These are phyloP conservation scores for Pandemis cinnamomeana DNA, from an alignment of 2,888 invertebrate species.

Conservation along the genomic window DNA sequence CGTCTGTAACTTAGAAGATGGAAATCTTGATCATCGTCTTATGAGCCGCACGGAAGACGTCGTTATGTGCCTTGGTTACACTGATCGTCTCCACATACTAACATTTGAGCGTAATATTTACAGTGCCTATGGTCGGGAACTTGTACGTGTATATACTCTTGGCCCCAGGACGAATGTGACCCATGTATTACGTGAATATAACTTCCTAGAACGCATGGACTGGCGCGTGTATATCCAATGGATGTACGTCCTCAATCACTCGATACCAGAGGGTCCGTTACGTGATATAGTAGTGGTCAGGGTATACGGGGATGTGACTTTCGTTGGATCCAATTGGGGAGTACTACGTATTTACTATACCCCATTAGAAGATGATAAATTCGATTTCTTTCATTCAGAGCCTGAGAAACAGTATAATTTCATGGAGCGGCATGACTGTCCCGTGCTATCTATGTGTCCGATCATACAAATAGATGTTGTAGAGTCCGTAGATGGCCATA, in stretches of 20 bases:
- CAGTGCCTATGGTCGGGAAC: conserved; percentile 47
- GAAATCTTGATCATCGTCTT: conserved; percentile 44
- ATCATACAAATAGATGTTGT: conserved; percentile 68
- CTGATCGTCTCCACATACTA: conserved; percentile 53
- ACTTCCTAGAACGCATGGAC: conserved; percentile 67
- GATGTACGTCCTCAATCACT: conserved; percentile 59
- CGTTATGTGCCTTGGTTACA: conserved; percentile 61
- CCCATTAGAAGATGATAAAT: conserved; percentile 59
- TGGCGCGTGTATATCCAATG: conserved; percentile 69
- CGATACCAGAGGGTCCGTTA: conserved; percentile 60
- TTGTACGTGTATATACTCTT: conserved; percentile 50
- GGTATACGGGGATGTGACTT: conserved; percentile 67
- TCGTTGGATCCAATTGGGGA: conserved; percentile 70
- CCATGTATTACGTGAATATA: conserved; percentile 54
- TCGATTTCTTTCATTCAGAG: conserved; percentile 60
- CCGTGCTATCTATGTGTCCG: conserved; percentile 62
- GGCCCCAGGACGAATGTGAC: conserved; percentile 54
- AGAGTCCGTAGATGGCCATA: conserved; percentile 66
- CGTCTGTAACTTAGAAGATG: conserved; percentile 49
- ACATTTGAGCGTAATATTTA: conserved; percentile 62
- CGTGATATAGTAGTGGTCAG: conserved; percentile 61
- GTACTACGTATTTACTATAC: conserved; percentile 66
- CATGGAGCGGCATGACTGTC: conserved; percentile 62
- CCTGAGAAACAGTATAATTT: conserved; percentile 71
- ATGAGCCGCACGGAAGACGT: conserved; percentile 51